phyloP scores from a whole-genome alignment of 64 coral and sea anemone species.

The Montipora sp. region DNA sequence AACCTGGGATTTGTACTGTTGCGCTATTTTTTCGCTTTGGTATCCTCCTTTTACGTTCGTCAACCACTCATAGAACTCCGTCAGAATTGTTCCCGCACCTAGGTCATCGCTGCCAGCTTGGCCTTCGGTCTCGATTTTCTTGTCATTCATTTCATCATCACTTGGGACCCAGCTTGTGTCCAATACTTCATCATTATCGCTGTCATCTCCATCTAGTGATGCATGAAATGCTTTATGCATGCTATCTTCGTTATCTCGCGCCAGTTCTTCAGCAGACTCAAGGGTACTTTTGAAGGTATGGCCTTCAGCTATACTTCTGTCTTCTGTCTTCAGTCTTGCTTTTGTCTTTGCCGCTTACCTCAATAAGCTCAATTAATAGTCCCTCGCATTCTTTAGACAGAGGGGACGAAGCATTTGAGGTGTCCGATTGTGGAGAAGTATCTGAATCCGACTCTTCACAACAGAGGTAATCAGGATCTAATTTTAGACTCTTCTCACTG shows the following conservation, averaged over 20 bases:
- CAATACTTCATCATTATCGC: conserved; percentile 25
- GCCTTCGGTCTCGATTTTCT: background rate
- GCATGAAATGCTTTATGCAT: conserved; percentile 27
- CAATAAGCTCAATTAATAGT: conserved; percentile 42
- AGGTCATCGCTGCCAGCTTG: conserved; percentile 16
- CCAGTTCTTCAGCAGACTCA: conserved; percentile 44
- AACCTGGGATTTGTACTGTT: conserved; percentile 59
- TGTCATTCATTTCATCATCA: conserved; percentile 30
- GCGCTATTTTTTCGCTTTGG: conserved; percentile 52
- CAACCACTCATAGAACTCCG: conserved; percentile 60
- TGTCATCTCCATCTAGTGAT: conserved; percentile 52
- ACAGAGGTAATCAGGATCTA: conserved; percentile 55
- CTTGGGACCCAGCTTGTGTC: conserved; percentile 63
- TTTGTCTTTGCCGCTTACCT: conserved; percentile 44
- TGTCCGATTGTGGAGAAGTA: conserved; percentile 28
- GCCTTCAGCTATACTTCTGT: conserved; percentile 43
- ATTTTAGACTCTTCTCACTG: conserved; percentile 14
- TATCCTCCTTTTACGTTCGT: conserved; percentile 50
- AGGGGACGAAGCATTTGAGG: conserved; percentile 28
- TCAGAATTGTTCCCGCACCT: conserved; percentile 25
- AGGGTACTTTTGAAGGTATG: conserved; percentile 42
- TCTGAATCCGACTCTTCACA: conserved; percentile 21
- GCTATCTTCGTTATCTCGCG: conserved; percentile 33
- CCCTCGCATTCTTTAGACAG: conserved; percentile 42
- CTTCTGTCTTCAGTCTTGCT: conserved; percentile 10